These are phyloP conservation scores for Eclectus roratus DNA, from an alignment of 2,113 vertebrate genomes.

Conservation along the genomic window DNA sequence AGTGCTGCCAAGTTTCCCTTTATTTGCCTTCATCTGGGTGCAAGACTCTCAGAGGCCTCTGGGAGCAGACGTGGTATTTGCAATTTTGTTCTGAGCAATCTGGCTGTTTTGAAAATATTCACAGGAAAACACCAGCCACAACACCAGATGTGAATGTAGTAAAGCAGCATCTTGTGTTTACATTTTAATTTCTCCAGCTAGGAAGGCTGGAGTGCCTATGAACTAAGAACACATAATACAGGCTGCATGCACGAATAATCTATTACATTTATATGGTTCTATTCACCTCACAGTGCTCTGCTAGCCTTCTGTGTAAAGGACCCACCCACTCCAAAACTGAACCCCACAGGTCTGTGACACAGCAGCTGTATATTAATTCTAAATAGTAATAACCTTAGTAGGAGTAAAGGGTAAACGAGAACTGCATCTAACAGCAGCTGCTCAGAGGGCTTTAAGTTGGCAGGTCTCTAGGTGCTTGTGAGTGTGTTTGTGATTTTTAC, in stretches of 20 bases:
- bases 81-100: slow-evolving; percentile 49
- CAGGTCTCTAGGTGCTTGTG: background rate
- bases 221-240: background rate
- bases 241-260: slow-evolving; percentile 24
- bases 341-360: background rate
- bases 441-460: background rate
- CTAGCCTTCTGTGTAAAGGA: background rate
- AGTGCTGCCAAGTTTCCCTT: background rate
- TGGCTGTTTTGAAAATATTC: slow-evolving; percentile 62
- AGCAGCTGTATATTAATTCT: slow-evolving; percentile 6
- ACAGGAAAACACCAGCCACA: slow-evolving; percentile 47
- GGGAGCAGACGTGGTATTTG: slow-evolving; percentile 44
- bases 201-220: slow-evolving; percentile 24
- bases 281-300: background rate
- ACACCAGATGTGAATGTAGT: slow-evolving; percentile 61
- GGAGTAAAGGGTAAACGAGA: slow-evolving; percentile 20
- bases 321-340: background rate
- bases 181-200: slow-evolving; percentile 62
- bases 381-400: background rate
- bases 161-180: slow-evolving; percentile 68
- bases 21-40: background rate
- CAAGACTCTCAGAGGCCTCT: slow-evolving; percentile 11
- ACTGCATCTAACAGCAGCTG: background rate
- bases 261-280: background rate
- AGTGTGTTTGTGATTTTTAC: background rate